Percentiles rank a stretch among this genome's conserved stretches.
Evolutionary conservation across 2,888 invertebrate species (phyloP).

Genomic region (Cryptophagus acutangulus): DNA sequence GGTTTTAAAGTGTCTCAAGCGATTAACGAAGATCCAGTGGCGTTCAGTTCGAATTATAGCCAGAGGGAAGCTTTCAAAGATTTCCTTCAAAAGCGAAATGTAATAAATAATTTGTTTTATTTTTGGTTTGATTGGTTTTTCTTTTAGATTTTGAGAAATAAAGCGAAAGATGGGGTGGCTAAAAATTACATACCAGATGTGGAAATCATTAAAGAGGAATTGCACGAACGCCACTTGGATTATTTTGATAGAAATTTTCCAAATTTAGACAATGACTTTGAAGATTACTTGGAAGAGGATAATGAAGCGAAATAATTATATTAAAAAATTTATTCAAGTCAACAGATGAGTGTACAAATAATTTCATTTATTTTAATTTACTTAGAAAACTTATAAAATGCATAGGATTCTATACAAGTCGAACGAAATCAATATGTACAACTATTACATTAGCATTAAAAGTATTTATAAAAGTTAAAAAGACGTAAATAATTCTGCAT

Average conservation of each 20-base stretch:
- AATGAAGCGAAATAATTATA: too few relatives aligned
- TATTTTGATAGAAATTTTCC: conserved; percentile 10
- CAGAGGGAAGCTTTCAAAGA: conserved; percentile 53
- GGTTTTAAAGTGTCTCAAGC: conserved; percentile 25
- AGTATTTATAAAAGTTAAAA: too few relatives aligned
- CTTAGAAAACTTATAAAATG: too few relatives aligned
- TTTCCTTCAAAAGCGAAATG: conserved; percentile 54
- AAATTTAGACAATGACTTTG: too few relatives aligned
- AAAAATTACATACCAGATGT: conserved; percentile 17
- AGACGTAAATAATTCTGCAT: too few relatives aligned
- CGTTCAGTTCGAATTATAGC: conserved; percentile 33
- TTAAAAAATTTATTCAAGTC: too few relatives aligned
- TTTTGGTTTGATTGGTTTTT: conserved; percentile 1
- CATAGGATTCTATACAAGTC: too few relatives aligned
- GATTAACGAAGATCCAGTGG: conserved; percentile 33
- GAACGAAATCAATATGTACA: too few relatives aligned
- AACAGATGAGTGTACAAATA: too few relatives aligned
- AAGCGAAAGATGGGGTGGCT: conserved; percentile 5
- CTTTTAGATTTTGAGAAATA: conserved; percentile 12
- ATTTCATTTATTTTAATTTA: too few relatives aligned
- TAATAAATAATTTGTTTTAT: conserved; percentile 22
- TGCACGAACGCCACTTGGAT: conserved; percentile 7
- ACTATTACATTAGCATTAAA: too few relatives aligned
- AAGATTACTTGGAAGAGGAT: too few relatives aligned
- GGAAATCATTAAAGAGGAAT: conserved; percentile 15